A percentile compares a stretch with the other conserved stretches of the same genome.
These are phyloP conservation scores for Polypedilum vanderplanki DNA, from an alignment of 1,140 invertebrate genomes.

Conservation along the genomic window DNA sequence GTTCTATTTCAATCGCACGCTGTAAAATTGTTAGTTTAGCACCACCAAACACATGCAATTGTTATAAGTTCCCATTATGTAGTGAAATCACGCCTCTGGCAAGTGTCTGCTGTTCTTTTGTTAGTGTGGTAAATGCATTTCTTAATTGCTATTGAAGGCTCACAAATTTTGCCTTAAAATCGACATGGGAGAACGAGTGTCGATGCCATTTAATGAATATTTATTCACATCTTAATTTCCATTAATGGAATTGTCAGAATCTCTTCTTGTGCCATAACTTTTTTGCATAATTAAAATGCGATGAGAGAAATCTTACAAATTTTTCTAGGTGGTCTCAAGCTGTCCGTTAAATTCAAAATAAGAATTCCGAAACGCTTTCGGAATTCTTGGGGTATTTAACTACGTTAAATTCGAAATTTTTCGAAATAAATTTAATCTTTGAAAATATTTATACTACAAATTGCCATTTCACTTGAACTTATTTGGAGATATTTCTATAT, in stretches of 20 bases:
- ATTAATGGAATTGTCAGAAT: constrained; percentile 28
- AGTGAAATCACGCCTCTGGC: constrained; percentile 24
- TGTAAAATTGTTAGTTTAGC: constrained; percentile 17
- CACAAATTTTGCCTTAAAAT: not conserved
- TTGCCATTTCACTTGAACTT: too few species aligned
- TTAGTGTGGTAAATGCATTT: constrained; percentile 7
- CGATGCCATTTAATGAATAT: not conserved
- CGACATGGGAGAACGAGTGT: not conserved
- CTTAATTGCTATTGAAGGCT: constrained; percentile 23
- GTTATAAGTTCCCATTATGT: not conserved
- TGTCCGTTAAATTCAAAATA: too few species aligned
- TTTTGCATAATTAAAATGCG: constrained; percentile 28
- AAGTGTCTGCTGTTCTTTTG: constrained; percentile 27
- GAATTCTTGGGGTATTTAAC: too few species aligned
- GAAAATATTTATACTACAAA: too few species aligned
- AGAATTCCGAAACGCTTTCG: too few species aligned
- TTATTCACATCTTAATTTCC: constrained; percentile 25
- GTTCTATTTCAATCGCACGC: not conserved
- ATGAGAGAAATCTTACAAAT: not conserved
- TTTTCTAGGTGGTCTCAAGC: too few species aligned
- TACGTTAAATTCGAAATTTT: too few species aligned
- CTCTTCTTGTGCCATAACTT: not conserved
- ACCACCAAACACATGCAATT: not conserved
- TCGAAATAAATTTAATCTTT: too few species aligned
- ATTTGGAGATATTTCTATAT: too few species aligned